These are phyloP conservation scores for Nyctereutes procyonoides DNA, from an alignment of 2,113 vertebrate genomes.

Conservation along the genomic window DNA sequence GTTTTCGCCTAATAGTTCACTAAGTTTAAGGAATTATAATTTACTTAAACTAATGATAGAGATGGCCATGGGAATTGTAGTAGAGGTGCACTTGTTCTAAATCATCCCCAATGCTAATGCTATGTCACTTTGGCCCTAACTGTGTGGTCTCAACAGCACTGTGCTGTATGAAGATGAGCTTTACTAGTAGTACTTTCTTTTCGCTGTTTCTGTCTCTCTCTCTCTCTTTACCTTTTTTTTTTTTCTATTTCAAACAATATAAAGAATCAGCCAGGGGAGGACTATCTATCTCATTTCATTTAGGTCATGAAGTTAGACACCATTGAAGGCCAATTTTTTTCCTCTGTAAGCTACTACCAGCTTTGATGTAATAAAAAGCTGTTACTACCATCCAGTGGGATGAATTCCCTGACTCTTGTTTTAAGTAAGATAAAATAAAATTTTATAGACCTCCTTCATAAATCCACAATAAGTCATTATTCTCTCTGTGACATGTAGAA, in stretches of 20 bases:
- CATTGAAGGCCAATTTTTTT: slow-evolving; percentile 61
- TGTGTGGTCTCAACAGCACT: background rate
- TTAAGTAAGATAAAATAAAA: slow-evolving; percentile 81
- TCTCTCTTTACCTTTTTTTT: background rate
- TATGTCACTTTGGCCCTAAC: background rate
- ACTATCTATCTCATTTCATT: slow-evolving; percentile 50
- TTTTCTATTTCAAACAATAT: background rate
- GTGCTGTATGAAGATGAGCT: background rate
- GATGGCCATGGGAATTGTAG: background rate
- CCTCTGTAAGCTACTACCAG: slow-evolving; percentile 54
- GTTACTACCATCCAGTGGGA: slow-evolving; percentile 71
- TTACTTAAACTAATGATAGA: background rate
- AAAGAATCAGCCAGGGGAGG: slow-evolving; percentile 15
- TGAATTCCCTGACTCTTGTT: slow-evolving; percentile 71
- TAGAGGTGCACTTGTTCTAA: background rate
- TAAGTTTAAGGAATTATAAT: background rate
- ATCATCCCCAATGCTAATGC: background rate
- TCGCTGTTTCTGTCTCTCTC: background rate
- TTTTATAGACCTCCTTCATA: slow-evolving; percentile 76
- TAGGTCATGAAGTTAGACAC: slow-evolving; percentile 62
- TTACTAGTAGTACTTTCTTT: background rate
- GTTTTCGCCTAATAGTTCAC: background rate
- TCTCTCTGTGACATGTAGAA: slow-evolving; percentile 68
- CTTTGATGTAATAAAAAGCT: slow-evolving; percentile 76
- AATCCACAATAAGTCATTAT: slow-evolving; percentile 70